Percentiles rank a stretch among this genome's conserved stretches.
phyloP scores from a whole-genome alignment of 1,140 invertebrate species.

The Potamilus streckersoni region DNA sequence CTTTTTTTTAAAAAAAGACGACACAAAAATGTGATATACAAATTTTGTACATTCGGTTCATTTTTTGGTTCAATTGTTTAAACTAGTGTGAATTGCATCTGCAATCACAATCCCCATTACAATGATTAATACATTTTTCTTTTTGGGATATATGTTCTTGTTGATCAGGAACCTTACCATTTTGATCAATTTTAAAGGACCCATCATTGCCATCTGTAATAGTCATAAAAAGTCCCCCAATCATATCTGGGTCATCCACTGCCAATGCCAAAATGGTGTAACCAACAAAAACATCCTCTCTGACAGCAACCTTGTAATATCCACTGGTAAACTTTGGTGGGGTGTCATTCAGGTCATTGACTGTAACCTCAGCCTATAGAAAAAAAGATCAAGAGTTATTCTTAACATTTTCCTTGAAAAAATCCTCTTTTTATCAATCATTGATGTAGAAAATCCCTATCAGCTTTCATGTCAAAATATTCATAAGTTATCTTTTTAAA shows the following conservation, averaged over 20 bases:
- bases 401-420: too few relatives aligned
- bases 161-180: conserved; percentile 37
- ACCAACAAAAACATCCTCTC: conserved; percentile 37
- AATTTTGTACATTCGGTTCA: not conserved
- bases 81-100: not conserved
- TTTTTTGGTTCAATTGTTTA: not conserved
- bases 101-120: not conserved
- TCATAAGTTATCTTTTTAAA: too few relatives aligned
- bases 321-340: conserved; percentile 56
- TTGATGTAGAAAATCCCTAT: too few relatives aligned
- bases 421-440: too few relatives aligned
- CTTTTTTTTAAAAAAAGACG: not conserved
- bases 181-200: conserved; percentile 35
- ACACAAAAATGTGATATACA: too few relatives aligned
- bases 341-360: conserved; percentile 63
- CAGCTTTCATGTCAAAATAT: too few relatives aligned
- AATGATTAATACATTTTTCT: not conserved
- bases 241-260: conserved; percentile 47
- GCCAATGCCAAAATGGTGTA: conserved; percentile 27
- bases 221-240: conserved; percentile 35
- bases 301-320: conserved; percentile 43
- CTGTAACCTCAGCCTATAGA: conserved; percentile 68
- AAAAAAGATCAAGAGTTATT: conserved; percentile 52
- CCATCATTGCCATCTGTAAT: conserved; percentile 37
- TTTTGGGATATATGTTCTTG: not conserved